A percentile compares a stretch with the other conserved stretches of the same genome.
phyloP scores from a whole-genome alignment of 64 coral and sea anemone genomes.

The Porites lutea region DNA sequence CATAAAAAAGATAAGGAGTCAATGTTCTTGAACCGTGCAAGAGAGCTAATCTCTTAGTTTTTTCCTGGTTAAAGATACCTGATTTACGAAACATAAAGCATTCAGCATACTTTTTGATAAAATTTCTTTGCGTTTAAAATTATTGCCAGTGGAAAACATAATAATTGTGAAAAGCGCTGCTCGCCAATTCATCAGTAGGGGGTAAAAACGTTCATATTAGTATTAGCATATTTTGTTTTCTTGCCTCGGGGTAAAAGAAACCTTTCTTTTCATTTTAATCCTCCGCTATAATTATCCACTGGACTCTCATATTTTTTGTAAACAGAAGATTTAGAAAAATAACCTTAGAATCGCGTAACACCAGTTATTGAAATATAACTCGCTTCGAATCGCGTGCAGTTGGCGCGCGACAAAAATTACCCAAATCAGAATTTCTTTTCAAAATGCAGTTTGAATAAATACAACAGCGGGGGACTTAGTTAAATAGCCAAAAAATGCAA shows the following conservation, averaged over 20 bases:
- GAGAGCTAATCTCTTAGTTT: not conserved
- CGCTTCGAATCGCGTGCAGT: not conserved
- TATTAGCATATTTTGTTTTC: slow-evolving; percentile 44
- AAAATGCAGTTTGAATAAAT: slow-evolving; percentile 25
- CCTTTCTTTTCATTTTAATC: slow-evolving; percentile 27
- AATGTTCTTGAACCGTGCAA: not conserved
- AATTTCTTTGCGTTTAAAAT: not conserved
- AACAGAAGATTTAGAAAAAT: slow-evolving; percentile 15
- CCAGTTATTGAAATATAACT: not conserved
- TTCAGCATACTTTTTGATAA: not conserved
- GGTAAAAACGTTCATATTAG: not conserved
- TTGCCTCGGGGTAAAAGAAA: slow-evolving; percentile 31
- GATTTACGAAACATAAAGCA: not conserved
- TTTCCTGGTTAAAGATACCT: not conserved
- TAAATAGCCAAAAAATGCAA: slow-evolving; percentile 23
- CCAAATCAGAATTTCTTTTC: slow-evolving; percentile 38
- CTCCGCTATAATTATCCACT: slow-evolving; percentile 22
- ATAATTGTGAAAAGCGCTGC: not conserved
- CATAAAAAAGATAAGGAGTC: slow-evolving; percentile 21
- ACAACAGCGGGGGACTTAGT: slow-evolving; percentile 33
- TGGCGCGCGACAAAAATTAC: not conserved
- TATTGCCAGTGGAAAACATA: not conserved
- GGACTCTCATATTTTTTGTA: not conserved
- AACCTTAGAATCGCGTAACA: not conserved
- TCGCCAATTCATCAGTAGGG: slow-evolving; percentile 52